phyloP scores from a whole-genome alignment of 2,888 invertebrate species.

The Tipula lateralis region DNA sequence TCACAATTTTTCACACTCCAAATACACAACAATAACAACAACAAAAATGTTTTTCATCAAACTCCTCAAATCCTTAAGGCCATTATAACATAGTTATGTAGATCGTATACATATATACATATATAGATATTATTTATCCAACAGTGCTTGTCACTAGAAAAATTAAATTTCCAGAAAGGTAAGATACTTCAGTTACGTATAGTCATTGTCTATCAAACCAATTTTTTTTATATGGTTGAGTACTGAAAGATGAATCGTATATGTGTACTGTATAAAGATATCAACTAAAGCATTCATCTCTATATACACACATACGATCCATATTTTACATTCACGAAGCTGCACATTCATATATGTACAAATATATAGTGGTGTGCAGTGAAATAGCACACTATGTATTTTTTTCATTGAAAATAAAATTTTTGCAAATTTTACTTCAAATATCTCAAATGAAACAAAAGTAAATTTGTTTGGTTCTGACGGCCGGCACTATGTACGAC shows the following conservation, averaged over 20 bases:
- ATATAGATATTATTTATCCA: neutral
- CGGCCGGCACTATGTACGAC: too few relatives aligned
- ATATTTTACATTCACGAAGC: neutral
- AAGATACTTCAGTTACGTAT: neutral
- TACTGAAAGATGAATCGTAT: neutral
- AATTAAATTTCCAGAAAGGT: constrained; percentile 15
- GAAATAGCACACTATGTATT: too few relatives aligned
- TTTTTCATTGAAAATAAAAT: too few relatives aligned
- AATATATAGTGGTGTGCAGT: too few relatives aligned
- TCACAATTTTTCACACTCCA: constrained; percentile 11
- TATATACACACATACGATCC: neutral
- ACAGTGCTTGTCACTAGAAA: neutral
- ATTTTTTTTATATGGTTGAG: neutral
- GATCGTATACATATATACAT: neutral
- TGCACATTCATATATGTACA: neutral
- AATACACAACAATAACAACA: neutral
- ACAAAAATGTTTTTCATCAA: neutral
- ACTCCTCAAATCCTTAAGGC: neutral
- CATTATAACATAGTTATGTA: neutral
- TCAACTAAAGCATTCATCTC: neutral
- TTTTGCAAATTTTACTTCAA: too few relatives aligned
- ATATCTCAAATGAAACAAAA: too few relatives aligned
- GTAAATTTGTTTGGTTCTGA: too few relatives aligned
- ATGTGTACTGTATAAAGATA: neutral
- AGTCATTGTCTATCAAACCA: neutral